Evolutionary conservation across 2,113 vertebrate species (phyloP), one percentile per base, ranked within the genome.

Genomic region (Leptocoma aspasia): DNA sequence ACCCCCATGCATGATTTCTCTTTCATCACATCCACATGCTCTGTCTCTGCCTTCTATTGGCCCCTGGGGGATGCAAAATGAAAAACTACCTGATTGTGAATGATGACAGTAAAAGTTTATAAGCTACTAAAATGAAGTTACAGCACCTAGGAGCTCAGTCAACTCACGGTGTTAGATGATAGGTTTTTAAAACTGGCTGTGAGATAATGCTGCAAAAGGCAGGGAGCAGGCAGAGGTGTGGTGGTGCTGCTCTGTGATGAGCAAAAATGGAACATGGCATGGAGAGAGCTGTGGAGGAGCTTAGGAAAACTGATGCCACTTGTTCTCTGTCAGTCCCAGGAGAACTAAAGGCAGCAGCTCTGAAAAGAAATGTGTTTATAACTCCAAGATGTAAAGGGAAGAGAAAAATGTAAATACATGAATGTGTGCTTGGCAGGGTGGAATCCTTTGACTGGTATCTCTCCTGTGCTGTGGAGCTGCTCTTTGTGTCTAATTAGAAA

Each of bases 91-190:
- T 96, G 96, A 96, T 97, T 92, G 96, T 96, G 97, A 98, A 97
- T 97, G 96, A 97, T 18, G 94, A 97, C 96, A 93, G 94, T 97
- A 97, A 98, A 98, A 98, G 96, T 98, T 98, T 97, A 98, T 97
- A 97, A 97, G 97, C 97, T 97, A 71, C 97, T 98, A 97, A 98
- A 98, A 97, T 86, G 94, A 98, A 97, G 95, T 96, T 98, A 98
- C 90, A 86, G 97, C 85, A 94, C 97, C 96, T 97, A 91, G 94
- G 97, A 97, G 97, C 94, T 97, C 97, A 97, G 96, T 93, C 95
- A 92, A 63, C 90, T 94, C 86, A 57, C 94, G 76, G 28, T 72
- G 94, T 94, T 97, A 97, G 97, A 96, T 96, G 97, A 81, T 81
- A 82, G 56, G 42, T 9, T 97, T 98, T 97, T 97, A 97, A 93